Evolutionary conservation across 1,140 invertebrate genomes (phyloP).

Genomic region (Neelides sp.): DNA sequence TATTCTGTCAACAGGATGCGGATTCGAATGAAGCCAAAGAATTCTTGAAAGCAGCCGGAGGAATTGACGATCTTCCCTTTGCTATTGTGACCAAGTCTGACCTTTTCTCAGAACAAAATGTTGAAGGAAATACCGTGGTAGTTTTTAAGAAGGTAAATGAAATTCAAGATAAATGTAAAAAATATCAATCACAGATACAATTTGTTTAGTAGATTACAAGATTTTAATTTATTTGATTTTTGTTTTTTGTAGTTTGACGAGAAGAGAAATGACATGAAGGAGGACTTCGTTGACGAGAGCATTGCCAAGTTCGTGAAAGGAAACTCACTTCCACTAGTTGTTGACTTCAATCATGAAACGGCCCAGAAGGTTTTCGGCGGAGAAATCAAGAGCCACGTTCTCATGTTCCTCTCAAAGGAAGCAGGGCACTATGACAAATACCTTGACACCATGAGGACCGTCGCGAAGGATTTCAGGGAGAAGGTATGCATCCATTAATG

Average conservation of each 20-base stretch:
- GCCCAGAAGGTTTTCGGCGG: constrained; percentile 97
- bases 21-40: constrained; percentile 63
- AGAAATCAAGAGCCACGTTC: constrained; percentile 88
- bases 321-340: constrained; percentile 79
- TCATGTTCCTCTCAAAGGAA: constrained; percentile 87
- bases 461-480: constrained; percentile 79
- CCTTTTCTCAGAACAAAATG: constrained; percentile 60
- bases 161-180: constrained; percentile 10
- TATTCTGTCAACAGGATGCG: constrained; percentile 47
- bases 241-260: constrained; percentile 76
- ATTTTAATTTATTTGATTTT: constrained; percentile 31
- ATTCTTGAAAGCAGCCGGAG: constrained; percentile 64
- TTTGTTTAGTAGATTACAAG: background rate
- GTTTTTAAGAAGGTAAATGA: constrained; percentile 75
- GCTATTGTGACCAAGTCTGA: constrained; percentile 65
- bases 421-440: constrained; percentile 66
- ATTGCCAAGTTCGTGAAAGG: constrained; percentile 72
- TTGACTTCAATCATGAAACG: constrained; percentile 96
- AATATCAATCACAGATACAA: background rate
- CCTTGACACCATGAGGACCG: constrained; percentile 56
- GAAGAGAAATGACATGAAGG: constrained; percentile 63
- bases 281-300: constrained; percentile 50
- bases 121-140: constrained; percentile 58
- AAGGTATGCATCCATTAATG: constrained; percentile 56
- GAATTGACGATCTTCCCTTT: constrained; percentile 78